Base-by-base conservation (phyloP, 2,113 vertebrate genomes). In the Gymnogyps californianus region DNA sequence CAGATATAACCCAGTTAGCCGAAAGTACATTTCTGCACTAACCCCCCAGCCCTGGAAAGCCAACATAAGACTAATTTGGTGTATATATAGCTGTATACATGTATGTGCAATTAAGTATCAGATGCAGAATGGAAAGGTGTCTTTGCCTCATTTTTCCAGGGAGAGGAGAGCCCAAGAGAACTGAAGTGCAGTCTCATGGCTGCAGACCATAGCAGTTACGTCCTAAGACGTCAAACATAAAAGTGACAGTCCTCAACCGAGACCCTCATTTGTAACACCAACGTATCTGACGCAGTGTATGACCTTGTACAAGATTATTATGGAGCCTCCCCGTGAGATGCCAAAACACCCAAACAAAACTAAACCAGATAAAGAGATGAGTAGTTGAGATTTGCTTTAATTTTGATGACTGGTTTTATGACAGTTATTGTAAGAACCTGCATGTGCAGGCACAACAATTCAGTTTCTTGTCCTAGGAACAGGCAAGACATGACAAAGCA, bases 271-370 rank as follows among this genome's bases (percentile, higher is more conserved):
- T 5, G 1, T n/a, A 42, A 32, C 47, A 21, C 29, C 11, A 10
- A 57, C 42, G 8, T 21, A 25, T 9, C 44, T 2, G 4, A 20
- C 32, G 5, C 15, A 8, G 66, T 3, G 0, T 13, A 5, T 6
- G 20, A 38, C 18, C 19, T 14, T 13, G 24, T 11, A 21, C 36
- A 24, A 57, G 26, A 31, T 13, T 38, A 4, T 6, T 16, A 16
- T 0, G 16, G 29, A 54, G 4, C n/a, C 21, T 52, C 31, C 54
- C 32, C 24, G 10, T 0, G 6, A 81, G 40, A 67, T 28, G 32
- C 13, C 42, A 54, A 32, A 84, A 76, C 21, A 6, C 1, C 44
- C 16, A 36, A n/a, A 54, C 31, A 20, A 55, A 82, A 17, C 42
- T 10, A 62, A 70, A 34, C 22, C 47, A 76, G 19, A 32, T 11